Percentiles rank a stretch among this genome's conserved stretches.
Evolutionary conservation across 1,140 invertebrate species (phyloP).

Genomic region (Thaumatotibia leucotreta): DNA sequence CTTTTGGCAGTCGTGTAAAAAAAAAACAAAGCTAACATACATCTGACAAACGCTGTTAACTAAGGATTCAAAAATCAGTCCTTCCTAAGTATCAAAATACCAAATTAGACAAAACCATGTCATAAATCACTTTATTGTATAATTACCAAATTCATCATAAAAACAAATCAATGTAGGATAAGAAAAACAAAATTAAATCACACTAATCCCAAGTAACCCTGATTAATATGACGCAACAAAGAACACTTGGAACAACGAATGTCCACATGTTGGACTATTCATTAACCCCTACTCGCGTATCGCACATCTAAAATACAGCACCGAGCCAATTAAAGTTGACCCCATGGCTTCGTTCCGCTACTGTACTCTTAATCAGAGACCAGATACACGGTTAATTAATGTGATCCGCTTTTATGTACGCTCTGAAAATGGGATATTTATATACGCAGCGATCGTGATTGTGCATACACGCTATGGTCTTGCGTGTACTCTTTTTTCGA

Average conservation of each 20-base stretch:
- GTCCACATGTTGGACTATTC: conserved; percentile 60
- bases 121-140: no score
- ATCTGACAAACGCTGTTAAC: no score
- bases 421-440: conserved; percentile 38
- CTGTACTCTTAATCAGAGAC: conserved; percentile 64
- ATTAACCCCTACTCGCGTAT: conserved; percentile 60
- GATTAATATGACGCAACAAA: conserved; percentile 8
- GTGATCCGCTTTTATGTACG: conserved; percentile 57
- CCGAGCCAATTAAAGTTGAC: conserved; percentile 66
- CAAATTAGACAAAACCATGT: no score
- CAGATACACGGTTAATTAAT: conserved; percentile 68
- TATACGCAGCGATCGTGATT: conserved; percentile 8
- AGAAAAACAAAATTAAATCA: background rate
- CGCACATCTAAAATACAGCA: conserved; percentile 62
- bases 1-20: no score
- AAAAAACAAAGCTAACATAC: no score
- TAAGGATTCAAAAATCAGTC: no score
- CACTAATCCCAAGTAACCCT: background rate
- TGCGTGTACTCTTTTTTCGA: background rate
- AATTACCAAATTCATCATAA: background rate
- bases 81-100: no score
- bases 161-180: background rate
- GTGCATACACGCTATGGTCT: background rate
- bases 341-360: conserved; percentile 53
- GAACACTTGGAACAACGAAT: conserved; percentile 49